Percentiles rank a stretch among this genome's conserved stretches.
Conservation (phyloP, 1,140 invertebrate genomes). For the Pantala flavescens region DNA sequence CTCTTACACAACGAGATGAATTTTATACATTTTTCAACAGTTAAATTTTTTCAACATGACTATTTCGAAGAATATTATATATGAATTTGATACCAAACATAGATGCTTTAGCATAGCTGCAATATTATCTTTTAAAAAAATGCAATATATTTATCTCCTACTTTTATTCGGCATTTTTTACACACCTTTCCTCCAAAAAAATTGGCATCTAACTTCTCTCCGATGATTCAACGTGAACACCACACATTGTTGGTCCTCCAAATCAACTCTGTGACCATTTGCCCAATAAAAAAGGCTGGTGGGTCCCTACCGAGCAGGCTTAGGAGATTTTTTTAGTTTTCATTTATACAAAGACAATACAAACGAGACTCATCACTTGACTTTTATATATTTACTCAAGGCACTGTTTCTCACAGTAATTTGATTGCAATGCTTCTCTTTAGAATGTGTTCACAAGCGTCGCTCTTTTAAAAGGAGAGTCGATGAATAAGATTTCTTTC, state of each 20-base stretch:
- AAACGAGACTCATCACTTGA: not conserved
- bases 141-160: not conserved
- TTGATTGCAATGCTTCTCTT: not conserved
- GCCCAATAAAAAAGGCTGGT: not conserved
- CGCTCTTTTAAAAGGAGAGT: not conserved
- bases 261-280: too few relatives aligned
- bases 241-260: too few relatives aligned
- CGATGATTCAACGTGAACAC: too few relatives aligned
- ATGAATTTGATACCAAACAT: not conserved
- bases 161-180: not conserved
- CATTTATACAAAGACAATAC: not conserved
- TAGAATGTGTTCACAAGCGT: not conserved
- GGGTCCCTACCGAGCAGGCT: not conserved
- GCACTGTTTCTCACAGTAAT: constrained; percentile 1
- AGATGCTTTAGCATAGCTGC: not conserved
- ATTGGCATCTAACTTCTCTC: too few relatives aligned
- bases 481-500: too few relatives aligned
- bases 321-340: not conserved
- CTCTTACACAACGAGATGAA: not conserved
- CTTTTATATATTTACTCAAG: not conserved
- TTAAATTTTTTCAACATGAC: not conserved
- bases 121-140: not conserved
- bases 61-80: not conserved
- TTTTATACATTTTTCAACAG: not conserved
- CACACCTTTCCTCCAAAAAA: not conserved